A percentile compares a stretch with the other conserved stretches of the same genome.
phyloP scores from a whole-genome alignment of 2,113 vertebrate species.

The Apistogramma diplotaenia region DNA sequence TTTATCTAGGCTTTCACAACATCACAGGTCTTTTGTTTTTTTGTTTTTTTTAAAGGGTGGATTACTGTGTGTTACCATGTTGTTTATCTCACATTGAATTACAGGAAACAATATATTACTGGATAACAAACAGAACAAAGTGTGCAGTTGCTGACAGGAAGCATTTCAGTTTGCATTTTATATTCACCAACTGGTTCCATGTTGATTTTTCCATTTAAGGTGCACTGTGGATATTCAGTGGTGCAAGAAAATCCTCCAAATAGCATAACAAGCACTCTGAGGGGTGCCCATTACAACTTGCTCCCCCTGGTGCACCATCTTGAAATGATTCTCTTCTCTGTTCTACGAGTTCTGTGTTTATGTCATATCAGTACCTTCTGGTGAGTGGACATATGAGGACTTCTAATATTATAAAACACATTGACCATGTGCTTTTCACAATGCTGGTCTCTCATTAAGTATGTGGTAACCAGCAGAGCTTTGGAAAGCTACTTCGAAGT shows the following conservation, averaged over 20 bases:
- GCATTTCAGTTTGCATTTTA: slow-evolving; percentile 39
- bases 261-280: neutral
- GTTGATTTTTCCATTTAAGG: slow-evolving; percentile 25
- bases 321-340: neutral
- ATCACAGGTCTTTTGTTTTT: neutral
- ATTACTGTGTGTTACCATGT: slow-evolving; percentile 13
- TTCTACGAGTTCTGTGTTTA: neutral
- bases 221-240: neutral
- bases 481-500: neutral
- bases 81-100: slow-evolving; percentile 12
- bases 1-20: neutral
- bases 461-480: neutral
- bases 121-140: slow-evolving; percentile 14
- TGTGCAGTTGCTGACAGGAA: neutral
- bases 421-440: neutral
- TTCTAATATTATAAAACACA: neutral
- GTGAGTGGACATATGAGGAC: neutral
- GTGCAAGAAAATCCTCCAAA: neutral
- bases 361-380: neutral
- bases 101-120: slow-evolving; percentile 15
- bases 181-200: slow-evolving; percentile 27
- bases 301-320: neutral
- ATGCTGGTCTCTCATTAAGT: neutral
- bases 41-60: neutral
- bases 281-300: neutral